Evolutionary conservation across 2,113 vertebrate genomes (phyloP).

Genomic region (Ranitomeya variabilis): DNA sequence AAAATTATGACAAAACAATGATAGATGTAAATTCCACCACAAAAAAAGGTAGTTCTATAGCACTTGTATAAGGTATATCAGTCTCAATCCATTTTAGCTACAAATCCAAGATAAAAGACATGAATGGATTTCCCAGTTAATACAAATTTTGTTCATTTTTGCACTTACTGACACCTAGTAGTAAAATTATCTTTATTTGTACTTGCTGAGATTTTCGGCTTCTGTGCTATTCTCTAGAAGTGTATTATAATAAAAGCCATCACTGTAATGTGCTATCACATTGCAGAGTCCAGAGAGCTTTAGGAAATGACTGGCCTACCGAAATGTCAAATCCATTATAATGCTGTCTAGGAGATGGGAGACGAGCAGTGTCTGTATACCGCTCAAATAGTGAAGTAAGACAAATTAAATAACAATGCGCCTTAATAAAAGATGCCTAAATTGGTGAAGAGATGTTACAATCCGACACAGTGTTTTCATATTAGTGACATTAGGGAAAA

Average conservation of each 20-base stretch:
- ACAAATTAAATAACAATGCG: not conserved
- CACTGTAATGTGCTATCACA: not conserved
- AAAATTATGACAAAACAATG: too few relatives aligned
- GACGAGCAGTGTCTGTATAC: not conserved
- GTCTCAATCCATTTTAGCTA: not conserved
- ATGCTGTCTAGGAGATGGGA: not conserved
- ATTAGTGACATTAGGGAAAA: too few relatives aligned
- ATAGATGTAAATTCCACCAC: not conserved
- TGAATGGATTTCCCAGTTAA: not conserved
- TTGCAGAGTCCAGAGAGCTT: not conserved
- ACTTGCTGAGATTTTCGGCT: not conserved
- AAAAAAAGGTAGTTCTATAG: not conserved
- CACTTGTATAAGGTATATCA: not conserved
- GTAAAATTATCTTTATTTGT: not conserved
- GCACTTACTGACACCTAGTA: not conserved
- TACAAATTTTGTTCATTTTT: not conserved
- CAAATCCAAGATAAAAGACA: not conserved
- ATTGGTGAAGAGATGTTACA: not conserved
- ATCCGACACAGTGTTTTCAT: too few relatives aligned
- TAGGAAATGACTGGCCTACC: not conserved
- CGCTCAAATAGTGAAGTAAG: not conserved
- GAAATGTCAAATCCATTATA: constrained; percentile 9
- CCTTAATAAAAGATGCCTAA: not conserved
- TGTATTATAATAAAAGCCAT: not conserved
- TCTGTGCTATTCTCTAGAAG: not conserved